A percentile compares a stretch with the other conserved stretches of the same genome.
phyloP scores from a whole-genome alignment of 2,113 vertebrate genomes.

The Platycercus adscitus region DNA sequence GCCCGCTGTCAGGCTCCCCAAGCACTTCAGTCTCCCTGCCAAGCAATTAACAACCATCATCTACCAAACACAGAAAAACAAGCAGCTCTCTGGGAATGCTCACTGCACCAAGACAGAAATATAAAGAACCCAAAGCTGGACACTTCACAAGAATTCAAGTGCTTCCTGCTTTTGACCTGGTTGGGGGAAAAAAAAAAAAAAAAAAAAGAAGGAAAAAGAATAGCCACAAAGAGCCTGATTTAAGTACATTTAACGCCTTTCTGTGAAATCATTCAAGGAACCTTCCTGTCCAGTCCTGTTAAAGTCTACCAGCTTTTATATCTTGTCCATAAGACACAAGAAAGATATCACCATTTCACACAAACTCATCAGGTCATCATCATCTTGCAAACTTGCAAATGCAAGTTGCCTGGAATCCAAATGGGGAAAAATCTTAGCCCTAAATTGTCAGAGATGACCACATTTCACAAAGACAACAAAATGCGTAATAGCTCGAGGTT shows the following conservation, averaged over 20 bases:
- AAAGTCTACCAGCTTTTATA: slow-evolving; percentile 1
- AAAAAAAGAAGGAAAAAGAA: background rate
- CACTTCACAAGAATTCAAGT: slow-evolving; percentile 41
- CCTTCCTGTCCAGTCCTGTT: background rate
- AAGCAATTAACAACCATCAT: slow-evolving; percentile 3
- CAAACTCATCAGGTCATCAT: background rate
- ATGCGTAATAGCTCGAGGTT: background rate
- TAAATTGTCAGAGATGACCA: background rate
- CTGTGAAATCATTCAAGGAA: slow-evolving; percentile 25
- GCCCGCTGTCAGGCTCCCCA: background rate
- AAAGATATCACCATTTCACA: background rate
- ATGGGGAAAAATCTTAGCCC: background rate
- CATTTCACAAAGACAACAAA: background rate
- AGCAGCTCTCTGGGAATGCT: slow-evolving; percentile 26
- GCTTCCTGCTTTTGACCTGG: slow-evolving; percentile 67
- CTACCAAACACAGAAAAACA: background rate
- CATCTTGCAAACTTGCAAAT: too few relatives aligned
- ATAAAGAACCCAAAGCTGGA: slow-evolving; percentile 53
- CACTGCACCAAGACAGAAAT: background rate
- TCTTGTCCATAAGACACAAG: background rate
- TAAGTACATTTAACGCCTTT: slow-evolving; percentile 35
- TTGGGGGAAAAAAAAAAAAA: background rate
- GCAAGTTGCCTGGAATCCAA: background rate
- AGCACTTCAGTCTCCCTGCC: background rate
- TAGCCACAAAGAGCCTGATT: background rate